Percentiles rank a stretch among this genome's conserved stretches.
Conservation (phyloP, 2,888 invertebrate species). For the Hirtodrosophila confusa region DNA sequence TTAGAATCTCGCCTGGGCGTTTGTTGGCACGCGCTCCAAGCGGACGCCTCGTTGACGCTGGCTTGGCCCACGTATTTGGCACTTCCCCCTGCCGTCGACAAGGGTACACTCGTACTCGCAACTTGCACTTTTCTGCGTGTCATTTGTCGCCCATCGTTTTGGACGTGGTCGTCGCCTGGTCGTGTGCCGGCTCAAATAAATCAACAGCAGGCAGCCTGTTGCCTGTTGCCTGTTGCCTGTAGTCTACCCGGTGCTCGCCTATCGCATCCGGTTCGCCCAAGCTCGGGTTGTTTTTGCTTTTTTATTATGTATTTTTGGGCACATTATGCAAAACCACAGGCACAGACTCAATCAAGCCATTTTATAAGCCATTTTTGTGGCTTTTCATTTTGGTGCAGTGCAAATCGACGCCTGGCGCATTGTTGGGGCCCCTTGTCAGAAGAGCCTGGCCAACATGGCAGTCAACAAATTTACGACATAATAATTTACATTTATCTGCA, state of each 20-base stretch:
- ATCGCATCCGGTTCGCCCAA: constrained; percentile 79
- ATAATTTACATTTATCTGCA: constrained; percentile 84
- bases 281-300: constrained; percentile 25
- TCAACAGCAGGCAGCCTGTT: constrained; percentile 53
- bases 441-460: constrained; percentile 71
- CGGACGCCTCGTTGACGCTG: constrained; percentile 55
- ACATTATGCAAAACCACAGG: constrained; percentile 47
- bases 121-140: constrained; percentile 75
- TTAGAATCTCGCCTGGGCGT: constrained; percentile 51
- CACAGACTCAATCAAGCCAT: constrained; percentile 74
- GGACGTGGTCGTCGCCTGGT: constrained; percentile 69
- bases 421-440: constrained; percentile 65
- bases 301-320: constrained; percentile 16
- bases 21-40: constrained; percentile 64
- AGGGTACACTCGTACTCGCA: constrained; percentile 4
- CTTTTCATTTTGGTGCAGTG: constrained; percentile 33
- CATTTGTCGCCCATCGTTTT: constrained; percentile 45
- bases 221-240: constrained; percentile 23
- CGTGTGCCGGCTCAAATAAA: constrained; percentile 75
- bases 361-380: constrained; percentile 61
- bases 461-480: constrained; percentile 82
- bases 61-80: constrained; percentile 61
- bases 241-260: constrained; percentile 35
- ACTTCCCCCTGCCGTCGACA: neutral
- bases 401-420: constrained; percentile 61